Evolutionary conservation across 2,113 vertebrate species (phyloP), one percentile per base, ranked within the genome.

Genomic region (Ictalurus punctatus): DNA sequence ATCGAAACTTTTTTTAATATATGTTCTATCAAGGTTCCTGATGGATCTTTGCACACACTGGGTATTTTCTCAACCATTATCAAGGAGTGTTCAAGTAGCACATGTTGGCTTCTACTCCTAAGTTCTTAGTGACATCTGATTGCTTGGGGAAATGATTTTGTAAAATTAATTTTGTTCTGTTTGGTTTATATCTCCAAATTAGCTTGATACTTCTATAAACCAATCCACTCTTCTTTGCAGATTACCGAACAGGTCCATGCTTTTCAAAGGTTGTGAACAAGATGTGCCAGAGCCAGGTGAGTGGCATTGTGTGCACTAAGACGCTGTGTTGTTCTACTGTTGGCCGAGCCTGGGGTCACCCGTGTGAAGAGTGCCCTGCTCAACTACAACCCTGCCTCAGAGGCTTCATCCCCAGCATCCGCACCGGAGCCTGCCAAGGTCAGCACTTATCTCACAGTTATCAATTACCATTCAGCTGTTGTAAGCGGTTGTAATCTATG

Each of bases 351-450:
- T 96, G 96, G 96, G 96, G 96, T 79, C 95, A 97, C 73, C 95
- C 95, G 3, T 97, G 96, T 86, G 96, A 96, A 90, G 95, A 90
- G 92, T 97, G 96, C 30, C 95, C 95, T n/a, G 92, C 94, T 87
- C 95, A 96, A 89, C 95, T 95, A 40, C 95, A 95, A 67, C 95
- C 96, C 0, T 97, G 96, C 86, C 94, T 95, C 34, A 94, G 95
- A 21, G 96, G 96, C 67, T 96, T 96, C 91, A 93, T 96, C 63
- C 95, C 96, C 9, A 96, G 96, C 25, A 94, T 95, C 89, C 96
- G 93, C 83, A 96, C 95, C 2, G 96, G 96, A 44, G 95, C 95
- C 56, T 96, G 96, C 92, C 96, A 96, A 94, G 96, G 96, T 96
- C 79, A 83, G 86, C 34, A n/a, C 58, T 30, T 69, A 34, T 30